Percentiles rank a stretch among this genome's conserved stretches.
These are phyloP conservation scores for Drosophila helvetica DNA, from an alignment of 2,888 invertebrate species.

Conservation along the genomic window DNA sequence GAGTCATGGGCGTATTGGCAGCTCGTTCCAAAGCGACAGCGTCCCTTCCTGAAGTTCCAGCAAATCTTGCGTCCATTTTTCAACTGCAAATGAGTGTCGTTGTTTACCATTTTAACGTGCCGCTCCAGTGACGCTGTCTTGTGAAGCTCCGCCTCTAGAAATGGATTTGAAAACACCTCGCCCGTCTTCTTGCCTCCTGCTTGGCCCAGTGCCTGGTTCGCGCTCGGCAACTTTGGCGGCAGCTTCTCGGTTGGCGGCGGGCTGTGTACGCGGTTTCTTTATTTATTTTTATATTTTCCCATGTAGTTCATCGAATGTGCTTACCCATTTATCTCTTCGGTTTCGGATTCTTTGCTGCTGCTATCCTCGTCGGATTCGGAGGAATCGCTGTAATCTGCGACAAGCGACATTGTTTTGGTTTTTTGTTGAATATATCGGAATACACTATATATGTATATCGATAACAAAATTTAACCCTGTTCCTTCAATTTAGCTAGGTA, in stretches of 20 bases:
- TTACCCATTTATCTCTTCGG: slow-evolving; percentile 21
- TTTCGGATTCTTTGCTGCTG: slow-evolving; percentile 41
- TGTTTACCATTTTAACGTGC: slow-evolving; percentile 95
- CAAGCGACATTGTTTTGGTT: slow-evolving; percentile 73
- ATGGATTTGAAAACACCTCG: slow-evolving; percentile 93
- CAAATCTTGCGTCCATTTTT: slow-evolving; percentile 95
- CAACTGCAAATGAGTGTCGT: slow-evolving; percentile 89
- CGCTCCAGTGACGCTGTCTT: slow-evolving; percentile 94
- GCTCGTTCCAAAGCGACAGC: slow-evolving; percentile 95
- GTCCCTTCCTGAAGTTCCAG: slow-evolving; percentile 96
- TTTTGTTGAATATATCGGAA: background rate
- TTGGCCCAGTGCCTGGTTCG: slow-evolving; percentile 67
- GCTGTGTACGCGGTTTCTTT: slow-evolving; percentile 8
- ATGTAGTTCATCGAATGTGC: background rate
- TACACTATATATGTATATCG: no score
- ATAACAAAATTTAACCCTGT: no score
- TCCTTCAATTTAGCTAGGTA: no score
- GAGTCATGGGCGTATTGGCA: slow-evolving; percentile 96
- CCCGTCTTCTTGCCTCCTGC: slow-evolving; percentile 63
- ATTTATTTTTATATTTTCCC: background rate
- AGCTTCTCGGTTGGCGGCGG: slow-evolving; percentile 29
- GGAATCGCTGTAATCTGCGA: slow-evolving; percentile 77
- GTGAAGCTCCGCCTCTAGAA: slow-evolving; percentile 92
- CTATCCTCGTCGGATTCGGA: slow-evolving; percentile 68
- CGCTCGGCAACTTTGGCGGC: slow-evolving; percentile 76